Conservation (phyloP, 2,888 invertebrate species). For the Charanyca ferruginea region DNA sequence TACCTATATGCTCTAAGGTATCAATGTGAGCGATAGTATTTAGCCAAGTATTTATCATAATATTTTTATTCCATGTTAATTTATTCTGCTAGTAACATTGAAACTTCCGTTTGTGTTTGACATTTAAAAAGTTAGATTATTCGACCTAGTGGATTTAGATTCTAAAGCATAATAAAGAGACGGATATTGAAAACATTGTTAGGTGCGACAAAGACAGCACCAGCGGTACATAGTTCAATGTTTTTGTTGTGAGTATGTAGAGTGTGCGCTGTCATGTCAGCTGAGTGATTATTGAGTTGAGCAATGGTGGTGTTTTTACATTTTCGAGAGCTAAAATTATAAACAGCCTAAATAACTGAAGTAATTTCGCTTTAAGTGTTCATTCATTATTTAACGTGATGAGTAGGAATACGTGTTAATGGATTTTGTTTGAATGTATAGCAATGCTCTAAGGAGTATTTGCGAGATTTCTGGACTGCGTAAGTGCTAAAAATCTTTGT, state of each 20-base stretch:
- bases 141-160: background rate
- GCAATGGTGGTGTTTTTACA: slow-evolving; percentile 86
- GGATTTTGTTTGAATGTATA: slow-evolving; percentile 49
- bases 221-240: slow-evolving; percentile 49
- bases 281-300: slow-evolving; percentile 73
- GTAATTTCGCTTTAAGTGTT: slow-evolving; percentile 48
- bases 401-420: slow-evolving; percentile 36
- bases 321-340: slow-evolving; percentile 66
- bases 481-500: slow-evolving; percentile 87
- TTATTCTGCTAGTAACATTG: slow-evolving; percentile 29
- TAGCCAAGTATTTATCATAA: background rate
- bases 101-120: slow-evolving; percentile 34
- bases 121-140: slow-evolving; percentile 20
- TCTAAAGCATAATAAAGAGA: slow-evolving; percentile 47
- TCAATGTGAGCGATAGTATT: background rate
- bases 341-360: slow-evolving; percentile 51
- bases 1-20: too few relatives aligned
- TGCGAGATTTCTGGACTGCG: slow-evolving; percentile 76
- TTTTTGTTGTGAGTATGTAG: slow-evolving; percentile 60
- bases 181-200: background rate
- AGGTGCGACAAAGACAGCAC: slow-evolving; percentile 37
- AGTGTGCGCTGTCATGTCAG: slow-evolving; percentile 66
- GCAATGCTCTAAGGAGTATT: slow-evolving; percentile 67
- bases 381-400: slow-evolving; percentile 48
- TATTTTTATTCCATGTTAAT: background rate